A percentile compares a stretch with the other conserved stretches of the same genome.
These are phyloP conservation scores for Ptiloglossa arizonensis DNA, from an alignment of 1,140 invertebrate species.

Conservation along the genomic window DNA sequence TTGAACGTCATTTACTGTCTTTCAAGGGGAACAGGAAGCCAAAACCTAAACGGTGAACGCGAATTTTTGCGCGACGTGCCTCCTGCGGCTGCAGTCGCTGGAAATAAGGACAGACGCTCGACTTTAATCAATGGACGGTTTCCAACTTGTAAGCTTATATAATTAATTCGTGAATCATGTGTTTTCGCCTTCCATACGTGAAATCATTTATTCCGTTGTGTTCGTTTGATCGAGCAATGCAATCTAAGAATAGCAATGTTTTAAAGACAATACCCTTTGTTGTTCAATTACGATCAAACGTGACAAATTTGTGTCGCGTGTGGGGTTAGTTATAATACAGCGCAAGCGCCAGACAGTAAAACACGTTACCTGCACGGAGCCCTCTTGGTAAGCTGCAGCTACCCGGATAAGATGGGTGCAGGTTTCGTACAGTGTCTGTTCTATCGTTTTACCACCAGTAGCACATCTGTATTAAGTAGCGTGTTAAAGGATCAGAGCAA, in stretches of 20 bases:
- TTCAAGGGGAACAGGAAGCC: conserved; percentile 33
- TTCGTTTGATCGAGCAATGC: not conserved
- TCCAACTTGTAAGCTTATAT: conserved; percentile 51
- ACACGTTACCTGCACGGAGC: conserved; percentile 24
- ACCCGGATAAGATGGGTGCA: conserved; percentile 55
- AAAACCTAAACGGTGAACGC: conserved; percentile 5
- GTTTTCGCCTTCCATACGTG: not conserved
- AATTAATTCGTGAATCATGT: conserved; percentile 39
- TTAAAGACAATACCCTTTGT: conserved; percentile 6
- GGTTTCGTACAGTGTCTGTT: conserved; percentile 51
- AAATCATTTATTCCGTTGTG: not conserved
- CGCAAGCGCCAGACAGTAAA: conserved; percentile 46
- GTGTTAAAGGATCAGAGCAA: not conserved
- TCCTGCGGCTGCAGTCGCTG: conserved; percentile 36
- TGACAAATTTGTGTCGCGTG: not conserved
- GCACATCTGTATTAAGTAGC: not conserved
- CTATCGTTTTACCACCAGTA: conserved; percentile 27
- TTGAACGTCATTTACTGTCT: conserved; percentile 31
- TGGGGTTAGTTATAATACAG: conserved; percentile 41
- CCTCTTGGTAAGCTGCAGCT: conserved; percentile 22
- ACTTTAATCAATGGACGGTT: conserved; percentile 41
- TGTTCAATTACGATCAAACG: not conserved
- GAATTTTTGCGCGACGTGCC: conserved; percentile 33
- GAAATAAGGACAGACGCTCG: conserved; percentile 29
- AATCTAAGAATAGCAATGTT: not conserved